Conservation (phyloP, 23 tunicate genomes). For the Clavelina lepadiformis region DNA sequence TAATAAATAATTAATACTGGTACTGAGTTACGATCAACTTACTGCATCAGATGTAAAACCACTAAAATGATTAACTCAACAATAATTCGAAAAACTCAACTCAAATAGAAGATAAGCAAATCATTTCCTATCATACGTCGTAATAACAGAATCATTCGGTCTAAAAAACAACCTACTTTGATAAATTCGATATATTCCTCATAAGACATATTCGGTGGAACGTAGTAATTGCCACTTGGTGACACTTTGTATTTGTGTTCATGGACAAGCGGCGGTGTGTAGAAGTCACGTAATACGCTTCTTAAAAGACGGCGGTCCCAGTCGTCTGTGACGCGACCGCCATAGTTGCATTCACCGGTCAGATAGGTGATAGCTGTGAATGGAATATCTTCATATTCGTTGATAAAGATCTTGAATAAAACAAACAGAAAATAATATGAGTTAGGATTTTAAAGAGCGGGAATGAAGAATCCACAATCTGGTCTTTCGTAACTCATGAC, state of each 20-base stretch:
- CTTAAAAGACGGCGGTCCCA: slow-evolving; percentile 95
- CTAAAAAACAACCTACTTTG: slow-evolving; percentile 82
- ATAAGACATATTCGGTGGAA: slow-evolving; percentile 79
- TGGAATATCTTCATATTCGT: slow-evolving; percentile 92
- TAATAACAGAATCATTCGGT: neutral
- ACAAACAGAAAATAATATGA: too few relatives aligned
- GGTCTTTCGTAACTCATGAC: too few relatives aligned
- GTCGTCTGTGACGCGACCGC: slow-evolving; percentile 99
- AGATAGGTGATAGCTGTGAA: slow-evolving; percentile 86
- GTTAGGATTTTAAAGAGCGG: too few relatives aligned
- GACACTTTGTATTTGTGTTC: slow-evolving; percentile 91
- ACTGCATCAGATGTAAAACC: too few relatives aligned
- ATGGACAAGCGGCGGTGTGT: slow-evolving; percentile 69
- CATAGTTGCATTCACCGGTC: slow-evolving; percentile 99
- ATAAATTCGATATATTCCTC: slow-evolving; percentile 96
- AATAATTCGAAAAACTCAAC: too few relatives aligned
- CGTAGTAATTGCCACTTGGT: slow-evolving; percentile 81
- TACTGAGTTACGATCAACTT: too few relatives aligned
- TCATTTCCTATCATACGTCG: neutral
- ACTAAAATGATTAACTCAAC: too few relatives aligned
- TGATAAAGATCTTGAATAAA: slow-evolving; percentile 93
- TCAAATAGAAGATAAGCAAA: too few relatives aligned
- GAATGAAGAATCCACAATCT: too few relatives aligned
- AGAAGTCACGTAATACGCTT: slow-evolving; percentile 64
- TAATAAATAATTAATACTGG: too few relatives aligned